A percentile compares a stretch with the other conserved stretches of the same genome.
Conservation (phyloP, 2,888 invertebrate genomes). For the Carcina quercana region DNA sequence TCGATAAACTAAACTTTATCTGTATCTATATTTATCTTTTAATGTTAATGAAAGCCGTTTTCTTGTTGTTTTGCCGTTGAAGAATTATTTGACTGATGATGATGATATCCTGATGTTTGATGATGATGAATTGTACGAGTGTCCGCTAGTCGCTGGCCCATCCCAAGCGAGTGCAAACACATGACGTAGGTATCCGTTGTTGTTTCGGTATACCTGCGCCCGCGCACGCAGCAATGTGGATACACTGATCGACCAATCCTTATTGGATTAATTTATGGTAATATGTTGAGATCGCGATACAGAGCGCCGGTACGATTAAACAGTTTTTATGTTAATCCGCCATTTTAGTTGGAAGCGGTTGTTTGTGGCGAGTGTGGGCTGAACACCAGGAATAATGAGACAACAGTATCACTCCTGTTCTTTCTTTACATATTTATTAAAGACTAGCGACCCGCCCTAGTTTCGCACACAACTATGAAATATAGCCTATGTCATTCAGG, state of each 20-base stretch:
- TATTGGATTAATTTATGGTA: slow-evolving; percentile 62
- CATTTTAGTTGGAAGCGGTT: slow-evolving; percentile 50
- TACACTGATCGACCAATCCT: slow-evolving; percentile 56
- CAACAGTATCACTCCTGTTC: background rate
- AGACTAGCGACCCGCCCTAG: no score
- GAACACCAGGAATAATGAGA: background rate
- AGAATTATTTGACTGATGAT: no score
- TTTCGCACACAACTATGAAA: background rate
- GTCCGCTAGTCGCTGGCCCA: no score
- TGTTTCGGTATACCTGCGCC: slow-evolving; percentile 39
- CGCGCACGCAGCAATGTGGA: slow-evolving; percentile 53
- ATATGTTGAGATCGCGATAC: slow-evolving; percentile 59
- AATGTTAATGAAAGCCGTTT: no score
- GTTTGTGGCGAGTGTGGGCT: background rate
- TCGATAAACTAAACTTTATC: no score
- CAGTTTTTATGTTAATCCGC: slow-evolving; percentile 65
- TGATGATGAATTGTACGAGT: no score
- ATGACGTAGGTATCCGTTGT: no score
- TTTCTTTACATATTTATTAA: no score
- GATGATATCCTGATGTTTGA: no score
- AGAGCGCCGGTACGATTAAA: slow-evolving; percentile 60
- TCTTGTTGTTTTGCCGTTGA: no score
- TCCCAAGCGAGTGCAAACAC: no score
- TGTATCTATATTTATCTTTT: no score
- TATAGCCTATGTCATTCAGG: background rate